Conservation (phyloP, 2,113 vertebrate species). For the Etheostoma cragini region DNA sequence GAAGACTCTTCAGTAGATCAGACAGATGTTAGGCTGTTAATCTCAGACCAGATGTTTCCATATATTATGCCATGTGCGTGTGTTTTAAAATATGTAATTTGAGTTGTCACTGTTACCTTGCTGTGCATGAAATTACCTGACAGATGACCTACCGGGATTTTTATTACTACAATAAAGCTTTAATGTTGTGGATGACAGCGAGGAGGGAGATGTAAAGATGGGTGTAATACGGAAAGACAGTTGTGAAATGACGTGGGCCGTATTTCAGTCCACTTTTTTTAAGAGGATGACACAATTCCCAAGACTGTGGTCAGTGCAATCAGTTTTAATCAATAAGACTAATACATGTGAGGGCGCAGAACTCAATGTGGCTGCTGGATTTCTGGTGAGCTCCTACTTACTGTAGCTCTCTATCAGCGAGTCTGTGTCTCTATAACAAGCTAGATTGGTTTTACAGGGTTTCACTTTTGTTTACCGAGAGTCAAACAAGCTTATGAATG, state of each 20-base stretch:
- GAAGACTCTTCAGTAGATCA: conserved; percentile 40
- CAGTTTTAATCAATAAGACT: neutral
- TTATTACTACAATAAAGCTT: neutral
- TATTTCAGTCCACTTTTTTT: conserved; percentile 3
- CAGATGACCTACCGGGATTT: neutral
- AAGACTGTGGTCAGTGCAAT: neutral
- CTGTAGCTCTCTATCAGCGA: neutral
- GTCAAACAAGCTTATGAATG: neutral
- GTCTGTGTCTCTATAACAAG: neutral
- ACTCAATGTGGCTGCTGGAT: neutral
- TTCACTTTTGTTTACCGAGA: neutral
- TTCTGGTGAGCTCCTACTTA: no score
- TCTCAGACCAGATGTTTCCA: conserved; percentile 11
- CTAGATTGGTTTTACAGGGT: neutral
- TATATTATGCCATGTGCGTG: neutral
- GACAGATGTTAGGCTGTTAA: conserved; percentile 32
- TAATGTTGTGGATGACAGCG: neutral
- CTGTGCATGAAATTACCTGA: neutral
- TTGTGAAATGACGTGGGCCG: neutral
- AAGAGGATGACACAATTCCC: neutral
- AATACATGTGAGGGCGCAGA: neutral
- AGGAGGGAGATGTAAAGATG: neutral
- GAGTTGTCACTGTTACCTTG: neutral
- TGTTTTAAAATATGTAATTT: neutral
- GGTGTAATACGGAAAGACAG: neutral